These are phyloP conservation scores for Scaptomyza montana DNA, from an alignment of 1,140 invertebrate species.

Conservation along the genomic window DNA sequence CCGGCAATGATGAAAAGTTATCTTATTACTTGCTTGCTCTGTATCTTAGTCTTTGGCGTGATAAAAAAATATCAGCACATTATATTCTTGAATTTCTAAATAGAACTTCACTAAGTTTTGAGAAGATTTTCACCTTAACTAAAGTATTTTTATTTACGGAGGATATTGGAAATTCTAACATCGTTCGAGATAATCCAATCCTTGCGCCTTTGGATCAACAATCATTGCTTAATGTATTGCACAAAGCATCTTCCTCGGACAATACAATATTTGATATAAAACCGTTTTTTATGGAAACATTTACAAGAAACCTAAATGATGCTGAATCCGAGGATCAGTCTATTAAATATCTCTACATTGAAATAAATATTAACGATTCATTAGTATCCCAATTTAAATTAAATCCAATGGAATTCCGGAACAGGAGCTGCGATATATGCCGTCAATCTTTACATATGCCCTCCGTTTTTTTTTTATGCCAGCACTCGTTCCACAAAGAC, in stretches of 20 bases:
- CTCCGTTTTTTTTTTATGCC: slow-evolving; percentile 64
- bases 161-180: neutral
- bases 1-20: slow-evolving; percentile 24
- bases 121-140: slow-evolving; percentile 52
- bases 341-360: slow-evolving; percentile 33
- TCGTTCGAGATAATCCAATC: slow-evolving; percentile 28
- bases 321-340: slow-evolving; percentile 5
- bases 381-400: slow-evolving; percentile 34
- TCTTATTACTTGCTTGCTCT: slow-evolving; percentile 50
- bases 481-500: slow-evolving; percentile 69
- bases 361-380: slow-evolving; percentile 20
- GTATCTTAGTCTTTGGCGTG: slow-evolving; percentile 50
- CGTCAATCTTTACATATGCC: slow-evolving; percentile 48
- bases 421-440: slow-evolving; percentile 62
- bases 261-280: slow-evolving; percentile 35
- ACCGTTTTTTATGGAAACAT: slow-evolving; percentile 34
- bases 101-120: slow-evolving; percentile 17
- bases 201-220: slow-evolving; percentile 11
- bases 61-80: slow-evolving; percentile 23
- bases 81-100: slow-evolving; percentile 41
- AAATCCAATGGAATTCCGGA: slow-evolving; percentile 69
- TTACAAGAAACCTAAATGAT: slow-evolving; percentile 8
- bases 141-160: slow-evolving; percentile 39
- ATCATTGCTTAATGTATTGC: slow-evolving; percentile 50
- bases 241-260: slow-evolving; percentile 31